Base-by-base conservation (phyloP, 2,797 vertebrate genomes). In the Lepidocolaptes lacrymiger region DNA sequence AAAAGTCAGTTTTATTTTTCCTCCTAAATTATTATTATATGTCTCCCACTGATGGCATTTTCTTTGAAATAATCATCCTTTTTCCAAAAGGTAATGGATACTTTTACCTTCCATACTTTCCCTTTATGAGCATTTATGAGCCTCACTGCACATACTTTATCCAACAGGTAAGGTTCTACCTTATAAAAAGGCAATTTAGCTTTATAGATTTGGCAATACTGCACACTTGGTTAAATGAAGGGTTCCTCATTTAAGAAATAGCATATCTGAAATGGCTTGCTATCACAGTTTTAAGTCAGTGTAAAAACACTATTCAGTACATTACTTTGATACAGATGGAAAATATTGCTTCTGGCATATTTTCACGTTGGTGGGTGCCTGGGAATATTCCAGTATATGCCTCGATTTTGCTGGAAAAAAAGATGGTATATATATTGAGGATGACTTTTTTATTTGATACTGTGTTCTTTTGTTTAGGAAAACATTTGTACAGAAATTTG, bases 21-120 rank as follows among this genome's bases (percentile, higher is more conserved):
- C 91, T 82, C 68, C 63, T 87, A 89, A 89, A 92, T 96, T 94
- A 95, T 94, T 96, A 95, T 95, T 96, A 96, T 80, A 96, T 88
- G 92, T 96, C 89, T 94, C 93, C 96, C 93, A 91, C 68, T 91
- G 76, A 87, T 96, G 88, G 77, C 39, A 91, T 96, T 94, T 94
- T 91, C 85, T 96, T 97, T 96, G 84, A 96, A 98, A 99, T 98
- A 98, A 98, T 98, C 97, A 88, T 98, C 98, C 96, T 98, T 98
- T 99, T 98, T 98, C 98, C 98, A 99, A 98, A 98, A 98, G 97
- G 98, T 98, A 96, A 95, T 94, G 94, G 91, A 95, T 96, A 93
- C 63, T 85, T 96, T 96, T 88, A 66, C 89, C 81, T 6, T 95
- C 79, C 81, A 93, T 95, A 94, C 75, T 95, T 95, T 85, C 88